Evolutionary conservation across 1,140 invertebrate genomes (phyloP), one percentile per base, ranked within the genome.

Genomic region (Scaptomyza montana): DNA sequence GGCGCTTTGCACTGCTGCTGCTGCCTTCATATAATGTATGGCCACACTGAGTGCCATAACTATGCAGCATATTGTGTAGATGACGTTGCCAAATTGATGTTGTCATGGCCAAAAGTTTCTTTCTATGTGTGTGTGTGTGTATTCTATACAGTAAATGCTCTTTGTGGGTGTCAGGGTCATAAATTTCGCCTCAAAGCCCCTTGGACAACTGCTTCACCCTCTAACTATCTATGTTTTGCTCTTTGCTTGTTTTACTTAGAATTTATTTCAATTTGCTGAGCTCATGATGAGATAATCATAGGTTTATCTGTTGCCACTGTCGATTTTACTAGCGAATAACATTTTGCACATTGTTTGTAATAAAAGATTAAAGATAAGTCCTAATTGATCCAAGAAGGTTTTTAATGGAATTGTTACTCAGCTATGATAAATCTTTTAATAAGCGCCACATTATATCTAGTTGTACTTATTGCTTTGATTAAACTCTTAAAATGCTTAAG

Each of bases 1-100:
- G 30, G 49, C 53, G 51, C 28, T 43, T 8, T 5, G 12, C n/a
- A 10, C 36, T 41, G 21, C 10, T 41, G 36, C 36, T 41, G 30
- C 49, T 57, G 57, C 53, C 56, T 61, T 53, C 54, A 53, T 43
- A 57, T 59, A 41, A 57, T 51, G 69, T 63, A 69, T 63, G 59
- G 57, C 60, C 72, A 75, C 68, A 78, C 45, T 61, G 60, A 54
- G 59, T 28, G 59, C 74, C 78, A 78, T 78, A 78, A 67, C 69
- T 82, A 79, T 84, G 80, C 80, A 79, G 67, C 80, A 84, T 82
- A 84, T 84, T 82, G 76, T 84, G 66, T 55, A 70, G 36, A 57
- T 74, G 78, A 65, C 79, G 69, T 69, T 55, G 76, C 72, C 80
- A 71, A 79, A 64, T 72, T 59, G 61, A 56, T 74, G 65, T 69